These are phyloP conservation scores for Drosophila burlai DNA, from an alignment of 1,140 invertebrate genomes.

Conservation along the genomic window DNA sequence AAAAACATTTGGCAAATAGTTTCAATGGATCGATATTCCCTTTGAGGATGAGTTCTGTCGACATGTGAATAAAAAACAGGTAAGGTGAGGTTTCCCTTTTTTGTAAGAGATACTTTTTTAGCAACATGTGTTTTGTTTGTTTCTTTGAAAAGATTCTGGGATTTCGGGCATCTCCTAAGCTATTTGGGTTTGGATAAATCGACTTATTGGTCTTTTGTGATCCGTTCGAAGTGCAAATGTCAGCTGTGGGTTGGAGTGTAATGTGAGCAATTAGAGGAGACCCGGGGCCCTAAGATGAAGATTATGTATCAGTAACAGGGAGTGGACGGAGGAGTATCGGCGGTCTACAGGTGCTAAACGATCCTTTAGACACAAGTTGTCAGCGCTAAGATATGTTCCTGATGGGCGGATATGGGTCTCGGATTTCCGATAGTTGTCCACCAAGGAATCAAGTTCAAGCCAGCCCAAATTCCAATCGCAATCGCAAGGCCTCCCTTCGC, in stretches of 20 bases:
- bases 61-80: constrained; percentile 78
- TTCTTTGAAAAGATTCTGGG: constrained; percentile 48
- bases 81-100: constrained; percentile 41
- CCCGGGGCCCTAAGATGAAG: constrained; percentile 3
- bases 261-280: constrained; percentile 71
- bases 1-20: constrained; percentile 54
- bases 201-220: constrained; percentile 77
- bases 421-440: constrained; percentile 41
- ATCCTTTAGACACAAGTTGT: constrained; percentile 51
- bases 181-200: constrained; percentile 38
- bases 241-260: constrained; percentile 59
- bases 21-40: constrained; percentile 62
- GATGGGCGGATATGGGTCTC: constrained; percentile 69
- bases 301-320: constrained; percentile 59
- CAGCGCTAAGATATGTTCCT: constrained; percentile 43
- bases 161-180: constrained; percentile 8
- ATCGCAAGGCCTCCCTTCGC: constrained; percentile 2
- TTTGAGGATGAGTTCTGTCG: constrained; percentile 8
- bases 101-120: constrained; percentile 73
- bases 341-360: constrained; percentile 66
- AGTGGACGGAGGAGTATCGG: constrained; percentile 9
- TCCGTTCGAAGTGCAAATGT: constrained; percentile 65
- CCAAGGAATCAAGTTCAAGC: constrained; percentile 27
- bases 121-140: constrained; percentile 68
- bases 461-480: constrained; percentile 4